These are phyloP conservation scores for Chlorodrepanis virens DNA, from an alignment of 2,113 vertebrate species.

Conservation along the genomic window DNA sequence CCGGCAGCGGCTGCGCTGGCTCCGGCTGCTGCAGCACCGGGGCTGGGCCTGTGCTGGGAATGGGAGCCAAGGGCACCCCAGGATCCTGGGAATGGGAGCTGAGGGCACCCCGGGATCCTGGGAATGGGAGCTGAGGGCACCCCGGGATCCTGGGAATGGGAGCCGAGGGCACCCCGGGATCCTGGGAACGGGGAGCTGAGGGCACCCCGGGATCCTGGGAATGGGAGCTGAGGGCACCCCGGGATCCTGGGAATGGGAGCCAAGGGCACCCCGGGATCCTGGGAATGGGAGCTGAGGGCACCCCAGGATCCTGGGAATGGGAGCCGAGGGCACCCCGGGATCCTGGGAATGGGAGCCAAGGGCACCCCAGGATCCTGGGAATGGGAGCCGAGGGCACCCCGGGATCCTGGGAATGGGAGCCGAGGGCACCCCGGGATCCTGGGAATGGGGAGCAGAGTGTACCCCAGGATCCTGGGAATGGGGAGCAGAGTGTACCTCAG, in stretches of 20 bases:
- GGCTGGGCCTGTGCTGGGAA: constrained; percentile 53
- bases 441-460: accelerated
- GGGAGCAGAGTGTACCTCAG: neutral
- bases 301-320: too few species aligned
- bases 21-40: constrained; percentile 35
- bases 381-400: too few species aligned
- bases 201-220: neutral
- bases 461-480: too few species aligned
- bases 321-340: too few species aligned
- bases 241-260: accelerated
- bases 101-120: accelerated
- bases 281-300: accelerated
- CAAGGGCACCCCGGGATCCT: accelerated
- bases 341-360: accelerated
- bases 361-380: accelerated
- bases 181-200: neutral
- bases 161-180: accelerated
- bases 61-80: neutral
- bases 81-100: accelerated
- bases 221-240: accelerated
- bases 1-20: constrained; percentile 62
- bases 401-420: accelerated
- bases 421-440: accelerated
- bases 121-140: accelerated
- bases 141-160: accelerated